phyloP scores from a whole-genome alignment of 1,140 invertebrate species.

The Drosophila setifemur region DNA sequence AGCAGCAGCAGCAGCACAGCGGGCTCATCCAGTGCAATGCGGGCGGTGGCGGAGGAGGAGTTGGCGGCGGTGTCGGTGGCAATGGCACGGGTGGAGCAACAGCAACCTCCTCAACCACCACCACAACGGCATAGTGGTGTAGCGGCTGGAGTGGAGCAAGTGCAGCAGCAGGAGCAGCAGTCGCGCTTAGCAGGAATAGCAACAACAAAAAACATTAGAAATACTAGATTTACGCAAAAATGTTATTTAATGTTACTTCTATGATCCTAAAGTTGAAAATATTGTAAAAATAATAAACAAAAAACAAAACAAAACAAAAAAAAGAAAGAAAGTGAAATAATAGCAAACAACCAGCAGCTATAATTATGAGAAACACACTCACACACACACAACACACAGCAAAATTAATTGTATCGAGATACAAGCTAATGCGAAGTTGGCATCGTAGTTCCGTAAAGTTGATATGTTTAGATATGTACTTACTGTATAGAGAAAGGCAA shows the following conservation, averaged over 20 bases:
- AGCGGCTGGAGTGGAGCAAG: slow-evolving; percentile 9
- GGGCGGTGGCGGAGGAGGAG: slow-evolving; percentile 24
- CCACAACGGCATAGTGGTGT: slow-evolving; percentile 64
- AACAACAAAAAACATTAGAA: slow-evolving; percentile 76
- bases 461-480: slow-evolving; percentile 53
- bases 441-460: slow-evolving; percentile 52
- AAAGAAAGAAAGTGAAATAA: slow-evolving; percentile 3
- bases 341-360: slow-evolving; percentile 14
- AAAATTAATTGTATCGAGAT: slow-evolving; percentile 13
- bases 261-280: slow-evolving; percentile 81
- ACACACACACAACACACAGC: not conserved
- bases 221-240: slow-evolving; percentile 79
- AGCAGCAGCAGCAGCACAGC: slow-evolving; percentile 51
- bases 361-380: too few species aligned
- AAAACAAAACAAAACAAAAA: slow-evolving; percentile 23
- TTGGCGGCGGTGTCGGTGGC: not conserved
- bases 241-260: slow-evolving; percentile 81
- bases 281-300: slow-evolving; percentile 77
- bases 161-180: slow-evolving; percentile 31
- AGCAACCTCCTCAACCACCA: slow-evolving; percentile 47
- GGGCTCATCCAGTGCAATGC: slow-evolving; percentile 80
- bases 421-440: slow-evolving; percentile 39
- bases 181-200: slow-evolving; percentile 36
- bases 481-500: slow-evolving; percentile 29
- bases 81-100: slow-evolving; percentile 15